These are phyloP conservation scores for Pseudococcus longispinus DNA, from an alignment of 2,888 invertebrate species.

Conservation along the genomic window DNA sequence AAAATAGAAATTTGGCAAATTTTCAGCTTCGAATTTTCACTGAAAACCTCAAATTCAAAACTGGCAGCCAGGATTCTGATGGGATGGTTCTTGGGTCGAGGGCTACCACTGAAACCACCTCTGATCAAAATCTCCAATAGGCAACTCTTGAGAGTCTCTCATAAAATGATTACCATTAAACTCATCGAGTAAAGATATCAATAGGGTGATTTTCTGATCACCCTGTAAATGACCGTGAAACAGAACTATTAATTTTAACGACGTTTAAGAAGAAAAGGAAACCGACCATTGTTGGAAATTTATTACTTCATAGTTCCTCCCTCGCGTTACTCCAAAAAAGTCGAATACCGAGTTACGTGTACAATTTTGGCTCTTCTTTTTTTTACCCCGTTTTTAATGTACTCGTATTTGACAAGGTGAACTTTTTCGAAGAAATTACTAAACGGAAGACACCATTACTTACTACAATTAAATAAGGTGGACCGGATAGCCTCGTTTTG, in stretches of 20 bases:
- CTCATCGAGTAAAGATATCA: too few relatives aligned
- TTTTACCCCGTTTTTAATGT: background rate
- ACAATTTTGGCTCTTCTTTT: background rate
- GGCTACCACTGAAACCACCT: too few relatives aligned
- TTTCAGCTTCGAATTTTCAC: too few relatives aligned
- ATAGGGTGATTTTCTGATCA: background rate
- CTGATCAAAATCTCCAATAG: background rate
- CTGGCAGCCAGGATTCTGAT: too few relatives aligned
- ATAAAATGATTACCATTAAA: too few relatives aligned
- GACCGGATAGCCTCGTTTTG: constrained; percentile 35
- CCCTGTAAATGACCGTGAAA: background rate
- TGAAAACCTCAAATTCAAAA: too few relatives aligned
- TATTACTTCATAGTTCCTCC: background rate
- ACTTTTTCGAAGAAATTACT: background rate
- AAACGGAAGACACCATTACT: background rate
- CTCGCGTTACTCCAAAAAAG: background rate
- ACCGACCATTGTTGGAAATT: background rate
- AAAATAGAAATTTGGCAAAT: too few relatives aligned
- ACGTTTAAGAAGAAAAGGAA: background rate
- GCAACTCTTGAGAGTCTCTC: too few relatives aligned
- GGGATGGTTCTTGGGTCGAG: too few relatives aligned
- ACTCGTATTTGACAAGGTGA: background rate
- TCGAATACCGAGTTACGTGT: background rate
- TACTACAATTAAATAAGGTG: constrained; percentile 8
- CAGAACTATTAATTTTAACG: background rate